A percentile compares a stretch with the other conserved stretches of the same genome.
Evolutionary conservation across 2,888 invertebrate species (phyloP).

Genomic region (Caenorhabditis drosophilae): DNA sequence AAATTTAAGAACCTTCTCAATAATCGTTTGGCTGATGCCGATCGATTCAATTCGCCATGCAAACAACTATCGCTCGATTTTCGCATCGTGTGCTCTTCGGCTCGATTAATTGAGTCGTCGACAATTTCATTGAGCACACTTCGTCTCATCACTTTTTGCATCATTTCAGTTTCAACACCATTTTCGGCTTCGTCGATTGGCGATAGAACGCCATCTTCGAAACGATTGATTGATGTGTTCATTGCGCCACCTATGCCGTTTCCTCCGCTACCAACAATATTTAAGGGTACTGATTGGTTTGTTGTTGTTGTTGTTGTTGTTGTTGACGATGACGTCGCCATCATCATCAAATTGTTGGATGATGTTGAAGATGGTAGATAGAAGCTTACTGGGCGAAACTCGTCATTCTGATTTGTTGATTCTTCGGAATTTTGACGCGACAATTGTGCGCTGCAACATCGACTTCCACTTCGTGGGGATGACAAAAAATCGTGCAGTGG

Average conservation of each 20-base stretch:
- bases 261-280: not conserved
- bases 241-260: not conserved
- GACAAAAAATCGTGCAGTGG: slow-evolving; percentile 40
- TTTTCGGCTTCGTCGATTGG: slow-evolving; percentile 36
- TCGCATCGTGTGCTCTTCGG: slow-evolving; percentile 15
- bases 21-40: slow-evolving; percentile 28
- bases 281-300: too few relatives aligned
- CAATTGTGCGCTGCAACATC: slow-evolving; percentile 40
- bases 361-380: slow-evolving; percentile 9
- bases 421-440: slow-evolving; percentile 41
- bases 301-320: too few relatives aligned
- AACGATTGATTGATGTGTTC: slow-evolving; percentile 14
- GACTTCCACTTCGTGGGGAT: slow-evolving; percentile 34
- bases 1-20: slow-evolving; percentile 24
- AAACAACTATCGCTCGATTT: slow-evolving; percentile 43
- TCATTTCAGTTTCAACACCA: not conserved
- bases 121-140: slow-evolving; percentile 23
- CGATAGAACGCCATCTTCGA: slow-evolving; percentile 38
- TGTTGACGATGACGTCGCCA: too few relatives aligned
- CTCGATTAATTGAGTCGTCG: slow-evolving; percentile 11
- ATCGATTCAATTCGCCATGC: slow-evolving; percentile 34
- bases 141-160: slow-evolving; percentile 2
- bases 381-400: slow-evolving; percentile 21
- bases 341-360: slow-evolving; percentile 6
- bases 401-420: slow-evolving; percentile 9